phyloP scores from a whole-genome alignment of 1,140 invertebrate genomes.

The Eulimnadia texana region DNA sequence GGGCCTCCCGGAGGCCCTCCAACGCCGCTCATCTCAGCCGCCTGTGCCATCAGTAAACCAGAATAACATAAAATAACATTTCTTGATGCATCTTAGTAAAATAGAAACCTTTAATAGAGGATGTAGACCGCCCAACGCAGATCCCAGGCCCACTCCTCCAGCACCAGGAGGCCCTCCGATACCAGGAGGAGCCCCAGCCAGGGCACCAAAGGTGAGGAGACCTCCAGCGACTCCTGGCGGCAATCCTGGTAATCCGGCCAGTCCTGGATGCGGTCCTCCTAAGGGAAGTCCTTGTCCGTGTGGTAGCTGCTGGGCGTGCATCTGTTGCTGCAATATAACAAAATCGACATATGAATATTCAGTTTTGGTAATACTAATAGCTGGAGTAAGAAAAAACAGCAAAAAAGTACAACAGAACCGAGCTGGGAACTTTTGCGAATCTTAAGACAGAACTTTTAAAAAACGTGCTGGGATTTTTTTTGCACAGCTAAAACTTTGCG shows the following conservation, averaged over 20 bases:
- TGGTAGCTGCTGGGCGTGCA: conserved; percentile 36
- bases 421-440: no score
- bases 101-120: conserved; percentile 16
- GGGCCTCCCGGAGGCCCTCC: conserved; percentile 12
- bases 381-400: no score
- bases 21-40: conserved; percentile 13
- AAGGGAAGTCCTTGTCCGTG: conserved; percentile 26
- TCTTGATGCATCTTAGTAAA: background rate
- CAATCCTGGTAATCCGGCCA: conserved; percentile 23
- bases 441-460: no score
- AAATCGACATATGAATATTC: background rate
- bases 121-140: conserved; percentile 17
- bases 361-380: no score
- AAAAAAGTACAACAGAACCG: no score
- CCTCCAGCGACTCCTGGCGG: conserved; percentile 18
- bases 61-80: background rate
- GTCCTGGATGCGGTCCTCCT: conserved; percentile 31
- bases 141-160: conserved; percentile 6
- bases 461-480: no score
- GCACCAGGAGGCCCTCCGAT: conserved; percentile 12
- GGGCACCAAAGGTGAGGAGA: conserved; percentile 13
- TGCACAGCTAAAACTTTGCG: no score
- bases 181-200: conserved; percentile 4
- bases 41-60: background rate
- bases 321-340: conserved; percentile 32